phyloP scores from a whole-genome alignment of 2,113 vertebrate species.

The Caranx melampygus region DNA sequence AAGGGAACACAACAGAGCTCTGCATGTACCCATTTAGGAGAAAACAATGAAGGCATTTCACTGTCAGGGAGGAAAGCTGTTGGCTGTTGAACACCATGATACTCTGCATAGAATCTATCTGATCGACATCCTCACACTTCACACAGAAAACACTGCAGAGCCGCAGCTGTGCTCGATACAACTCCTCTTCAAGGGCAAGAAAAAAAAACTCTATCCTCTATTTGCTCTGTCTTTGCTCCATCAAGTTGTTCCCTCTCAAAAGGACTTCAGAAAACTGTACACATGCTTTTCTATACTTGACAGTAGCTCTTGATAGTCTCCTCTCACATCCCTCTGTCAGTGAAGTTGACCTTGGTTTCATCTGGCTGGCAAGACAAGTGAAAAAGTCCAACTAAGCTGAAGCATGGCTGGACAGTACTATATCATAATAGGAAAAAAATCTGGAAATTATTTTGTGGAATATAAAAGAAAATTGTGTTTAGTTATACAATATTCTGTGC shows the following conservation, averaged over 20 bases:
- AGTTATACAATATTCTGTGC: not conserved
- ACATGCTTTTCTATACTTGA: not conserved
- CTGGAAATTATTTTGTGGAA: not conserved
- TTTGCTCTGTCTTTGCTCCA: not conserved
- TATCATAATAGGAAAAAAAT: not conserved
- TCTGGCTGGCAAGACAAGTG: not conserved
- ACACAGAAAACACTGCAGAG: constrained; percentile 23
- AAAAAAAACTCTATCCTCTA: not conserved
- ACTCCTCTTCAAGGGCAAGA: not conserved
- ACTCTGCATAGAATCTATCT: constrained; percentile 62
- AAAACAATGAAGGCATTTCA: constrained; percentile 87
- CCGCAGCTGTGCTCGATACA: constrained; percentile 8
- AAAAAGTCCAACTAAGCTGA: constrained; percentile 16
- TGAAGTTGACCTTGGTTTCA: constrained; percentile 9
- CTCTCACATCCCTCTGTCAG: not conserved
- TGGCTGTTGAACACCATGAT: constrained; percentile 16
- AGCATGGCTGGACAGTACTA: not conserved
- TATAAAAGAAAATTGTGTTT: not conserved
- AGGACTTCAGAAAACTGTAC: constrained; percentile 23
- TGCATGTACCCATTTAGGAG: constrained; percentile 78
- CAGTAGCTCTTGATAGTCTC: constrained; percentile 6
- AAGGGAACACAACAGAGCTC: constrained; percentile 7
- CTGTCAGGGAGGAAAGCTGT: constrained; percentile 78
- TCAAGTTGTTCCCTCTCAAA: not conserved
- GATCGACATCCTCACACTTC: constrained; percentile 11